These are phyloP conservation scores for Cotesia typhae DNA, from an alignment of 1,140 invertebrate species.

Conservation along the genomic window DNA sequence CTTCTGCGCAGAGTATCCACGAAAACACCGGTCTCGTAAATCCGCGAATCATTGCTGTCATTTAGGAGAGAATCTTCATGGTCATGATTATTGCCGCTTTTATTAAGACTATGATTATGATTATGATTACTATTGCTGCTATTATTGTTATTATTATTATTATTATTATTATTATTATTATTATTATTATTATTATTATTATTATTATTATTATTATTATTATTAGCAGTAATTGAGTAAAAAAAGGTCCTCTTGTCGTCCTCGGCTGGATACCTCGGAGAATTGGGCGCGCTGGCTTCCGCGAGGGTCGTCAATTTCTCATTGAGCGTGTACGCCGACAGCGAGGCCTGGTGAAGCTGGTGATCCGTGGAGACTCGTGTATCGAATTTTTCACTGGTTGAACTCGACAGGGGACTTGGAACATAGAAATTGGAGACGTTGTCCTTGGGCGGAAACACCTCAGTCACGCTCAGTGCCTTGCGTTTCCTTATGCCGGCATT, in stretches of 20 bases:
- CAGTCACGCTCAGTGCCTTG: slow-evolving; percentile 73
- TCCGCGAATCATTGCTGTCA: not conserved
- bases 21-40: slow-evolving; percentile 3
- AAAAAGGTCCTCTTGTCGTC: slow-evolving; percentile 39
- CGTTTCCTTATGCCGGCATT: slow-evolving; percentile 73
- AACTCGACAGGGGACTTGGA: slow-evolving; percentile 67
- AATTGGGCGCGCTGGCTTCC: slow-evolving; percentile 53
- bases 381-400: slow-evolving; percentile 49
- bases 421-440: slow-evolving; percentile 72
- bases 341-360: not conserved
- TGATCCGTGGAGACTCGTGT: not conserved
- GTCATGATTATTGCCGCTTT: no score
- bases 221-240: slow-evolving; percentile 40
- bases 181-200: not conserved
- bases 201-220: not conserved
- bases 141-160: not conserved
- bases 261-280: slow-evolving; percentile 44
- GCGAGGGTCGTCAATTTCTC: slow-evolving; percentile 54
- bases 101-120: not conserved
- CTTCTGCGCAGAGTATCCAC: slow-evolving; percentile 43
- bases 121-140: slow-evolving; percentile 8
- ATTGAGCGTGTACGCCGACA: slow-evolving; percentile 38
- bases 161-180: slow-evolving; percentile 7
- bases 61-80: no score
- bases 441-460: slow-evolving; percentile 67